Percentiles rank a stretch among this genome's conserved stretches.
These are phyloP conservation scores for Enteromius fasciolatus DNA, from an alignment of 2,797 vertebrate genomes.

Conservation along the genomic window DNA sequence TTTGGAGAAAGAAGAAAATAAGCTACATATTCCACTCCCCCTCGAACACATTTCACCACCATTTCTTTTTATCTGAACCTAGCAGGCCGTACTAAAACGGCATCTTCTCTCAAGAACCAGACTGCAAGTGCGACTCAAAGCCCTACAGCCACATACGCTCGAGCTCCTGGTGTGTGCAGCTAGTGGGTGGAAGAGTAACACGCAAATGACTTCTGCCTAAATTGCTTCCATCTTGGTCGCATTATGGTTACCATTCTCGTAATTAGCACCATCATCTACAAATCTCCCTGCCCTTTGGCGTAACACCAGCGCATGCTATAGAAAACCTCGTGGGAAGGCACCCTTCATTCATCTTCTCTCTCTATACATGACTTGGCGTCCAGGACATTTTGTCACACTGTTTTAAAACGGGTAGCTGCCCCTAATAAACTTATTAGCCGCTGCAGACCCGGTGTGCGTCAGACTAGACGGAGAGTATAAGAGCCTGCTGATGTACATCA, in stretches of 20 bases:
- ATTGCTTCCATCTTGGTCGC: conserved; percentile 90
- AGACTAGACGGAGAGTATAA: conserved; percentile 74
- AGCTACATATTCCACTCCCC: not conserved
- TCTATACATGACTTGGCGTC: conserved; percentile 69
- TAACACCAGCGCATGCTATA: conserved; percentile 76
- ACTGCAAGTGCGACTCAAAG: conserved; percentile 28
- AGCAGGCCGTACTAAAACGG: not conserved
- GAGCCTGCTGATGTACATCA: conserved; percentile 73
- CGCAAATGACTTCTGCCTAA: conserved; percentile 86
- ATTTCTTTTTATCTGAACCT: not conserved
- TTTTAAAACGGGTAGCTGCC: conserved; percentile 53
- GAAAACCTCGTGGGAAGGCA: conserved; percentile 73
- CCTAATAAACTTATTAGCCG: conserved; percentile 33
- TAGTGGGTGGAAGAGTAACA: conserved; percentile 85
- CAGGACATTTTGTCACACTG: conserved; percentile 66
- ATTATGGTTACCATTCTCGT: conserved; percentile 87
- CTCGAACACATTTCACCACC: not conserved
- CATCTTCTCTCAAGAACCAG: not conserved
- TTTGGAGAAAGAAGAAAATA: conserved; percentile 2
- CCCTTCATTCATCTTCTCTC: conserved; percentile 75
- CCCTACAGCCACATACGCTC: conserved; percentile 20
- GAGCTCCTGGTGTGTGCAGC: conserved; percentile 66
- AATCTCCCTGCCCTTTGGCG: conserved; percentile 88
- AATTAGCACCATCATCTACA: conserved; percentile 90
- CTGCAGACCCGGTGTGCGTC: conserved; percentile 58